Percentiles rank a stretch among this genome's conserved stretches.
These are phyloP conservation scores for Clunio marinus DNA, from an alignment of 2,888 invertebrate species.

Conservation along the genomic window DNA sequence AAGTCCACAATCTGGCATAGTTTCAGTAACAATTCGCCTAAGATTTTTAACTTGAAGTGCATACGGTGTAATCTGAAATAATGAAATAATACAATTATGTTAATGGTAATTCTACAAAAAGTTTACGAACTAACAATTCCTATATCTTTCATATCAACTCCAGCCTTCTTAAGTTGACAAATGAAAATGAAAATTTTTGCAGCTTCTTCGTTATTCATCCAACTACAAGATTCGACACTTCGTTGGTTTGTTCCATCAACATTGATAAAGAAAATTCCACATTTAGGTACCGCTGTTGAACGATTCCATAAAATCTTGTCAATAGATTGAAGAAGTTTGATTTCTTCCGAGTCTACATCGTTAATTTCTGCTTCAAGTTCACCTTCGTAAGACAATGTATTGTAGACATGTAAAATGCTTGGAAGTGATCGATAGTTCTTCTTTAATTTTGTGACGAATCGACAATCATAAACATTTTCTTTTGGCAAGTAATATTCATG, in stretches of 20 bases:
- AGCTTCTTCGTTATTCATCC: conserved; percentile 51
- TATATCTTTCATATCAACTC: conserved; percentile 47
- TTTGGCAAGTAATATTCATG: conserved; percentile 13
- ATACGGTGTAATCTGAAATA: conserved; percentile 81
- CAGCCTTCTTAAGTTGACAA: background rate
- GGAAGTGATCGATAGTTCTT: conserved; percentile 84
- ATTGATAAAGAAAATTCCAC: conserved; percentile 33
- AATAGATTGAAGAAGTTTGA: conserved; percentile 44
- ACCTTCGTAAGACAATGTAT: conserved; percentile 76
- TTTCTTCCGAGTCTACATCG: conserved; percentile 44
- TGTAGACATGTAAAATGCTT: conserved; percentile 70
- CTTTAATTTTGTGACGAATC: conserved; percentile 76
- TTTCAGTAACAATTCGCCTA: conserved; percentile 49
- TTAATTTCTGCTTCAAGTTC: conserved; percentile 63
- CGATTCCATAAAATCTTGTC: conserved; percentile 25
- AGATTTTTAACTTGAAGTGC: conserved; percentile 70
- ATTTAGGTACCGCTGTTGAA: background rate
- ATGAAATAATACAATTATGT: too few species aligned
- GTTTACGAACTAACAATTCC: conserved; percentile 57
- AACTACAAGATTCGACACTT: conserved; percentile 35
- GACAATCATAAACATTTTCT: conserved; percentile 70
- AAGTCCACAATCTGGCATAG: conserved; percentile 44
- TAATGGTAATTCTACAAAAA: background rate
- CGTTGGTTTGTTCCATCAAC: conserved; percentile 21
- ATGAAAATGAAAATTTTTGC: conserved; percentile 40